Percentiles rank a stretch among this genome's conserved stretches.
These are phyloP conservation scores for Callorhinus ursinus DNA, from an alignment of 2,113 vertebrate species.

Conservation along the genomic window DNA sequence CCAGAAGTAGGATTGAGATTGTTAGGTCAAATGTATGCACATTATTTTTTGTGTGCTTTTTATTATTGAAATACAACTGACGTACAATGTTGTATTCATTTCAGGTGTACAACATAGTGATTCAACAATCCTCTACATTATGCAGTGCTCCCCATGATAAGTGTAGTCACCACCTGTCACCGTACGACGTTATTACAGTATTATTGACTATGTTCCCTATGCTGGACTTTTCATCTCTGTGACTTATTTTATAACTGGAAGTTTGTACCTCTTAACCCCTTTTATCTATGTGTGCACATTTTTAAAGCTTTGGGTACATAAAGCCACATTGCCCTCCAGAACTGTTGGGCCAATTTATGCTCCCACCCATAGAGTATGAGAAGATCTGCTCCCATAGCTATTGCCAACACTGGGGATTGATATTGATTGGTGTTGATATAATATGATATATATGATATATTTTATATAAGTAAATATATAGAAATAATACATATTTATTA, in stretches of 20 bases:
- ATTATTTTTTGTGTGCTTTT: background rate
- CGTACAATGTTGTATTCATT: background rate
- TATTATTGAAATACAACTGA: background rate
- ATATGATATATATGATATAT: background rate
- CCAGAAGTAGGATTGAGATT: background rate
- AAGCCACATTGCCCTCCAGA: background rate
- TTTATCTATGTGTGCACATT: background rate
- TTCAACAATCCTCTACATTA: background rate
- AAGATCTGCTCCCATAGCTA: background rate
- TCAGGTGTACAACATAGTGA: background rate
- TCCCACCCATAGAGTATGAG: background rate
- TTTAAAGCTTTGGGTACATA: conserved; percentile 5
- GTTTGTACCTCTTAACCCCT: background rate
- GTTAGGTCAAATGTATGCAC: background rate
- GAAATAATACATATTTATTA: background rate
- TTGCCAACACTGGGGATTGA: background rate
- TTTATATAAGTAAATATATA: background rate
- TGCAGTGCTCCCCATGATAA: background rate
- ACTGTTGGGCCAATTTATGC: background rate
- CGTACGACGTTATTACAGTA: background rate
- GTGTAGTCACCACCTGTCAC: background rate
- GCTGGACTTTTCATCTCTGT: background rate
- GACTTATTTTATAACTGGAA: background rate
- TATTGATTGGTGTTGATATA: background rate
- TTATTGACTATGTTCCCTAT: background rate